Evolutionary conservation across 2,113 vertebrate species (phyloP).

Genomic region (Ceyx cyanopectus): DNA sequence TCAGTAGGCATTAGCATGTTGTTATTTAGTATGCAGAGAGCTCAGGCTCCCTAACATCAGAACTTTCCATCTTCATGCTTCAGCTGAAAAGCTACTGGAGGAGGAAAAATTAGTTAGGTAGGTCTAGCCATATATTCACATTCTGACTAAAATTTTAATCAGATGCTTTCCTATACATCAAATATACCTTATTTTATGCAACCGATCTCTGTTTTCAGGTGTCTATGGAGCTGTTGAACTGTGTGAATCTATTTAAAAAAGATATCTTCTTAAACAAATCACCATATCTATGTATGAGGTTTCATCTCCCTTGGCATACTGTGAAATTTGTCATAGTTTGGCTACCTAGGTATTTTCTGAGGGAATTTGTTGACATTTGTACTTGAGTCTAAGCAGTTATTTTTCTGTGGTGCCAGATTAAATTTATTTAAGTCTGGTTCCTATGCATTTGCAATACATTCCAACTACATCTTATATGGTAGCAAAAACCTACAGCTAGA

Average conservation of each 20-base stretch:
- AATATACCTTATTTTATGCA: too few species aligned
- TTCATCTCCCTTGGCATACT: background rate
- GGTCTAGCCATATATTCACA: too few species aligned
- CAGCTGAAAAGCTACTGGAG: background rate
- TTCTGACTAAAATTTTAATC: too few species aligned
- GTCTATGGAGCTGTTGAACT: too few species aligned
- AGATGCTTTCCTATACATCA: too few species aligned
- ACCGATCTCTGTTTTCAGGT: too few species aligned
- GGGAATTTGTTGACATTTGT: background rate
- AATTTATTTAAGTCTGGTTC: background rate
- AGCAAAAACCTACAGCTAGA: background rate
- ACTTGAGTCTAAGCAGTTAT: background rate
- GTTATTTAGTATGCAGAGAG: background rate
- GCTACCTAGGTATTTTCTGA: background rate
- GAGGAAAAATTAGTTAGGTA: background rate
- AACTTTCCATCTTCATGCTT: background rate
- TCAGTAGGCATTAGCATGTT: background rate
- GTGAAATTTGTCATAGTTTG: background rate
- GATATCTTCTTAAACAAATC: background rate
- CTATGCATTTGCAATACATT: fast-evolving
- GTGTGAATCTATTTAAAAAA: too few species aligned
- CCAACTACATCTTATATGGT: background rate
- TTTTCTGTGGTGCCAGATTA: background rate
- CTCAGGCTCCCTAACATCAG: background rate
- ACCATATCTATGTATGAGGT: background rate